phyloP scores from a whole-genome alignment of 2,888 invertebrate genomes.

The Hipparchia semele region DNA sequence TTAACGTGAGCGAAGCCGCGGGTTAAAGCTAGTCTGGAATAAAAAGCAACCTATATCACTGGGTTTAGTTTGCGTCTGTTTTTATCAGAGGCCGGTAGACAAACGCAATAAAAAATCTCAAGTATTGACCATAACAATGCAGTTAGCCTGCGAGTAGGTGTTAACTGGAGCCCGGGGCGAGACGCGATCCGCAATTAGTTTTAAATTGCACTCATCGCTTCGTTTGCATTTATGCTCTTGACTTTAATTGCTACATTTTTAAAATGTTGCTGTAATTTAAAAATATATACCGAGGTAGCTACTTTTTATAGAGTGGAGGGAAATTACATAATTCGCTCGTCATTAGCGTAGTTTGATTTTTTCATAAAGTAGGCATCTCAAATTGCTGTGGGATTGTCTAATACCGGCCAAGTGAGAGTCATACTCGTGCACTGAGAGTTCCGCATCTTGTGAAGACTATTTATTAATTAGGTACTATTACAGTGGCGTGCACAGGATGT shows the following conservation, averaged over 20 bases:
- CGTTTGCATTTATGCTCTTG: constrained; percentile 18
- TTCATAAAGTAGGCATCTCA: too few relatives aligned
- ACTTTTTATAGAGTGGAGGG: background rate
- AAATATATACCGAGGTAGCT: background rate
- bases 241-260: constrained; percentile 17
- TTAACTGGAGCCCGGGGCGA: background rate
- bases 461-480: too few relatives aligned
- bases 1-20: too few relatives aligned
- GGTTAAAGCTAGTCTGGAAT: too few relatives aligned
- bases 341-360: background rate
- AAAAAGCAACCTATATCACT: too few relatives aligned
- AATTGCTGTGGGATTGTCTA: too few relatives aligned
- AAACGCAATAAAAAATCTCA: constrained; percentile 7
- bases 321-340: background rate
- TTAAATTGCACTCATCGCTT: constrained; percentile 25
- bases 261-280: constrained; percentile 6
- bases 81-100: too few relatives aligned
- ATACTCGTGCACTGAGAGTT: too few relatives aligned
- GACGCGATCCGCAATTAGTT: constrained; percentile 20
- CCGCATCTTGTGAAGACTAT: too few relatives aligned
- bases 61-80: too few relatives aligned
- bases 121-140: constrained; percentile 13
- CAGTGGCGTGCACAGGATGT: too few relatives aligned
- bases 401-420: too few relatives aligned
- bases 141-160: background rate